Evolutionary conservation across 30 jellyfish, hydroid and myxozoan species (phyloP), one percentile per base, ranked within the genome.

Genomic region (Catostylus mosaicus): DNA sequence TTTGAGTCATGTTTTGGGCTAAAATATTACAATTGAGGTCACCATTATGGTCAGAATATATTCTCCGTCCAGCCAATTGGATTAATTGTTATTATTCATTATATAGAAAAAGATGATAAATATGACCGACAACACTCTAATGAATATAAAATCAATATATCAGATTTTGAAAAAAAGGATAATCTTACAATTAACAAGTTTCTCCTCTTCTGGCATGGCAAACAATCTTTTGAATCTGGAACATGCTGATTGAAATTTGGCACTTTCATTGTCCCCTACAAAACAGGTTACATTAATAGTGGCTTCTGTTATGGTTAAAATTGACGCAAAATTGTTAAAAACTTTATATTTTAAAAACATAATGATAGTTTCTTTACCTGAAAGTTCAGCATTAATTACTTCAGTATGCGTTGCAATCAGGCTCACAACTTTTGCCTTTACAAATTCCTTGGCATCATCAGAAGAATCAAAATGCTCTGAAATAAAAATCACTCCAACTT

Each of bases 201-300:
- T 91, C 75, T 91, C 98, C 35, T 83, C 98, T 26, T 91, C 96
- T 7, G 98, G 98, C 98, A 91, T 91, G 35, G 94, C 96, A 85
- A 91, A 91, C 52, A 91, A 72, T 31, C 98, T 76, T 56, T 79
- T 85, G 83, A 91, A 91, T 26, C 98, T 60, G 27, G 94, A 85
- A 37, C 86, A 77, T 9, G 98, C 98, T 11, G 98, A 67, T 70
- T 84, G 98, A 40, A 91, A 91, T 68, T 85, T 84, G 26, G 88
- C 90, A 73, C 89, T 78, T 40, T 91, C 98, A 27, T 51, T 84
- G 59, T 85, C 98, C 40, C 83, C 97, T 89, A 68, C 14, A 73
- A 60, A 43, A 8, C 32, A 38, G 36, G 30, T 59, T 9, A 52
- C 67, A 10, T 10, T 40, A 5, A 5, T 14, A 40, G 54, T 14